Base-by-base conservation (phyloP, 2,797 vertebrate genomes). In the Platyrinchus mystaceus region DNA sequence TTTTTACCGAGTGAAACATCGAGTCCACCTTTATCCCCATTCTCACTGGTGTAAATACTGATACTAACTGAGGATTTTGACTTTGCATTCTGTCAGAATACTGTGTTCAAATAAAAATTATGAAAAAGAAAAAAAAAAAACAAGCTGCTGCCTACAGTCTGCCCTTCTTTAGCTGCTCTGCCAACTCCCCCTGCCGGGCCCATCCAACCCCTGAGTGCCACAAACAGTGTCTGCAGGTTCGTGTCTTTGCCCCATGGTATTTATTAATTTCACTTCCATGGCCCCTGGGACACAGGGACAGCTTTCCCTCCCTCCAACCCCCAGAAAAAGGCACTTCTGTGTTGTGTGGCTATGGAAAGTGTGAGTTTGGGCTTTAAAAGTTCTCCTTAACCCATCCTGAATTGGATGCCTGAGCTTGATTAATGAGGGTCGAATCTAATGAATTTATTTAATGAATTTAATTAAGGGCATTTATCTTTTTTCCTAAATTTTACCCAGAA, bases 1-100 rank as follows among this genome's bases (percentile, higher is more conserved):
- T 98, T 99, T 99, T 99, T 98, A 98, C 98, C 97, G 92, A 98
- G 99, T 98, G 98, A 97, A 98, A 97, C 98, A 98, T 98, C 97
- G 66, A 97, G 97, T 97, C 98, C 98, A 97, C 98, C 98, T 98
- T 97, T 98, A 97, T 98, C 98, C 97, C 98, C 98, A 98, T 98
- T 98, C 98, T 98, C 98, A 98, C 98, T 98, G 98, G 98, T 99
- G 99, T 99, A 99, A 98, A 99, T 98, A 99, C 98, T 99, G 99
- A 99, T 98, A 98, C 98, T 98, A 98, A 99, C 98, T 98, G 97
- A 98, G 98, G 98, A 98, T 98, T 98, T 98, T 98, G 98, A 99
- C 98, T 98, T 98, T 98, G 98, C 98, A 98, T 98, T 99, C 98
- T 99, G 98, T 98, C 98, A 98, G 98, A 98, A 98, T 98, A 98